Percentiles rank a stretch among this genome's conserved stretches.
Conservation (phyloP, 53 echinoderm and acorn worm species). For the Echinometra lucunter region DNA sequence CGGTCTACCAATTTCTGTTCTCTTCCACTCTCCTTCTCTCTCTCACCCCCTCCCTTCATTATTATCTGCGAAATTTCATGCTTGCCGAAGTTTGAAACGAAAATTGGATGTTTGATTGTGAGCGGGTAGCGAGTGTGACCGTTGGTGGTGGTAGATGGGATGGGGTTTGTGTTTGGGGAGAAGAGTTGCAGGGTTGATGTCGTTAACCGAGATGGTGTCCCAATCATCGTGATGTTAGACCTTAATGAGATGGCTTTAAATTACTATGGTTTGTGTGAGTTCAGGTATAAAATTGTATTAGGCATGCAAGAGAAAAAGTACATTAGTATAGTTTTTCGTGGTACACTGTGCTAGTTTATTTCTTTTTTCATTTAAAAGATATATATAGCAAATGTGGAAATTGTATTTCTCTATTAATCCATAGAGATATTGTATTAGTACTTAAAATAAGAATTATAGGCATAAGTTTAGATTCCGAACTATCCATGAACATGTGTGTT, state of each 20-base stretch:
- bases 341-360: neutral
- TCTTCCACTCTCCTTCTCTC: neutral
- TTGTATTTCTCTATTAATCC: neutral
- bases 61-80: constrained; percentile 67
- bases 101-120: constrained; percentile 47
- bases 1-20: constrained; percentile 27
- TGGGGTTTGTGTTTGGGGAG: constrained; percentile 37
- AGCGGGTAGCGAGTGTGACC: constrained; percentile 1
- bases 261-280: neutral
- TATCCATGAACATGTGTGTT: constrained; percentile 49
- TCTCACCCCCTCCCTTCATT: constrained; percentile 7
- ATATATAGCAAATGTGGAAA: neutral
- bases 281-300: neutral
- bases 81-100: constrained; percentile 71
- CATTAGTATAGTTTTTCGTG: neutral
- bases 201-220: neutral
- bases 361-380: neutral
- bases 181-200: neutral
- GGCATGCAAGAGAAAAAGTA: neutral
- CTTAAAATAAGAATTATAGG: neutral
- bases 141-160: neutral
- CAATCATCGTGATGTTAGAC: no score
- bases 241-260: neutral
- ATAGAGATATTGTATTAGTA: neutral
- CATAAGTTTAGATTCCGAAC: no score